Evolutionary conservation across 2,797 vertebrate genomes (phyloP).

Genomic region (Scyliorhinus canicula): DNA sequence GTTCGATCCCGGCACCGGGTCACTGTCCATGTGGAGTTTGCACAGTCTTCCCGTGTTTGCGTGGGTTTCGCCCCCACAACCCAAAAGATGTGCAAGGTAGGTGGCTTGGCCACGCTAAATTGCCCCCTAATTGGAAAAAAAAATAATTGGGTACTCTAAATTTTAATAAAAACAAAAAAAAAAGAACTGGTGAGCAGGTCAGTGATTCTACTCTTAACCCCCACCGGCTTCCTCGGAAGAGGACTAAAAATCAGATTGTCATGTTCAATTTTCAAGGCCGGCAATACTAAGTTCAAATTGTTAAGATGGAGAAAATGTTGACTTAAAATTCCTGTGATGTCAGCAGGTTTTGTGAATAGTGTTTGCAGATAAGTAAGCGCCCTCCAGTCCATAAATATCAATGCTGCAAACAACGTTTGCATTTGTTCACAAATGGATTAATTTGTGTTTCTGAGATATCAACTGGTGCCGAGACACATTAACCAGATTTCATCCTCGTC

Average conservation of each 20-base stretch:
- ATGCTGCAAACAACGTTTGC: not conserved
- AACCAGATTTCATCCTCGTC: not conserved
- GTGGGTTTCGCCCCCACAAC: too few relatives aligned
- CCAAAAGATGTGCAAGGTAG: too few relatives aligned
- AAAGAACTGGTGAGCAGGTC: too few relatives aligned
- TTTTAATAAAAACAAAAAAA: too few relatives aligned
- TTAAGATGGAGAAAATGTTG: not conserved
- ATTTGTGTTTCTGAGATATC: not conserved
- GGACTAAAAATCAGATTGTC: not conserved
- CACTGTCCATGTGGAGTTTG: too few relatives aligned
- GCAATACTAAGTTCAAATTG: not conserved
- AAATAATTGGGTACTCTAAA: too few relatives aligned
- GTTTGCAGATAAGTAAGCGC: not conserved
- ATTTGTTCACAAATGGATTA: not conserved
- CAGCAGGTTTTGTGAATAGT: not conserved
- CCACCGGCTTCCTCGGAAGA: not conserved
- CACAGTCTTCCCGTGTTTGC: too few relatives aligned
- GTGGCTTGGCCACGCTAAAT: too few relatives aligned
- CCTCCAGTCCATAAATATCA: not conserved
- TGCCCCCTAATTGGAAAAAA: too few relatives aligned
- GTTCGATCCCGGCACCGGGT: too few relatives aligned
- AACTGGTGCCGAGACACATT: not conserved
- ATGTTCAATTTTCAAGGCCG: not conserved
- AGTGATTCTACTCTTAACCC: too few relatives aligned
- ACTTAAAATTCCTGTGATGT: not conserved